Conservation (phyloP, 2,888 invertebrate species). For the Metallyticus violacea region DNA sequence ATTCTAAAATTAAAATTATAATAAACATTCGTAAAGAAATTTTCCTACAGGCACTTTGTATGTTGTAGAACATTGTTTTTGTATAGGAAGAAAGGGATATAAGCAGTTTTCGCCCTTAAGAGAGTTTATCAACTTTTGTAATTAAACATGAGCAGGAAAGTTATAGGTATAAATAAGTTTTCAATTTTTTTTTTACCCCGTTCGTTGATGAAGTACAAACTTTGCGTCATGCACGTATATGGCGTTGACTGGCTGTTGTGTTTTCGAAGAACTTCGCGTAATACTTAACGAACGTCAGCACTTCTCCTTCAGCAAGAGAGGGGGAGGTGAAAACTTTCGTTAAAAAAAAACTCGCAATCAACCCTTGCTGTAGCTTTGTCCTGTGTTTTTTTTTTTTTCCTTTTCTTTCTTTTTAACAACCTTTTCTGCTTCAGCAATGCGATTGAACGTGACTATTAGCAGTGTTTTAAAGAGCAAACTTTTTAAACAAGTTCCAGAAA, state of each 20-base stretch:
- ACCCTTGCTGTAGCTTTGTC: background rate
- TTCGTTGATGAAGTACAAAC: background rate
- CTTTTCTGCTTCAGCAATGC: no score
- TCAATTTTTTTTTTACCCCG: background rate
- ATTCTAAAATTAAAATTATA: no score
- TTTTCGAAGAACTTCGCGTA: background rate
- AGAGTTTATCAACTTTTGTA: no score
- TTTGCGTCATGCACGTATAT: background rate
- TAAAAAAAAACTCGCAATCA: background rate
- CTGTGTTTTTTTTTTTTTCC: no score
- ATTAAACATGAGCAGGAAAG: background rate
- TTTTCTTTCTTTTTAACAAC: no score
- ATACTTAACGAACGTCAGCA: background rate
- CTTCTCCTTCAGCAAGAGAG: background rate
- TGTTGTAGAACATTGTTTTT: no score
- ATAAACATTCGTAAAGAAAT: no score
- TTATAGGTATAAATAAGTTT: background rate
- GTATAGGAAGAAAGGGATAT: no score
- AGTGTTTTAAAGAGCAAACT: background rate
- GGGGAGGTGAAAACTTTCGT: background rate
- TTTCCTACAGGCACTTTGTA: no score
- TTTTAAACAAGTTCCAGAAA: background rate
- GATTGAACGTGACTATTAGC: background rate
- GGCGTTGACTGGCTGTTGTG: background rate
- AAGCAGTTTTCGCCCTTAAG: no score